Conservation (phyloP, 2,797 vertebrate species). For the Sebastes matsubarae region DNA sequence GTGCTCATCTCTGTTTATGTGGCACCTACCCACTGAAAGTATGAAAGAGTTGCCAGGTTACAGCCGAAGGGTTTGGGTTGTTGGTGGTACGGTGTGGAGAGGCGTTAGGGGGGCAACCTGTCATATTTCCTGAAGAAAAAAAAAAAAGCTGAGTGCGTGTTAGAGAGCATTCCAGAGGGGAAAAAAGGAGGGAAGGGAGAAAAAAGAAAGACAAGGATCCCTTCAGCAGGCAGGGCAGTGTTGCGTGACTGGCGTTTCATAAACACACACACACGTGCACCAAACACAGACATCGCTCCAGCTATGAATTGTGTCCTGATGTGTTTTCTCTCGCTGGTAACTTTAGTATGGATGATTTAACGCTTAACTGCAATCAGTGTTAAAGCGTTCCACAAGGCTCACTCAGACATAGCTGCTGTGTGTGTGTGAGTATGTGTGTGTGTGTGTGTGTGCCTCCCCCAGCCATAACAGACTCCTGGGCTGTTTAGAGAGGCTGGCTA, state of each 20-base stretch:
- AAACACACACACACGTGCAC: constrained; percentile 58
- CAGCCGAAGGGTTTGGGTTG: constrained; percentile 19
- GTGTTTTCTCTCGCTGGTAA: constrained; percentile 81
- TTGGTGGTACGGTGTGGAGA: constrained; percentile 20
- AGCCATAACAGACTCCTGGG: constrained; percentile 83
- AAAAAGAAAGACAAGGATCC: constrained; percentile 74
- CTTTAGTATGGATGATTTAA: constrained; percentile 86
- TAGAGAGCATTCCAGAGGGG: constrained; percentile 61
- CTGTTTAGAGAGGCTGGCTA: constrained; percentile 86
- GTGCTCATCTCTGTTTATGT: constrained; percentile 67
- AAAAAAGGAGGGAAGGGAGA: constrained; percentile 1
- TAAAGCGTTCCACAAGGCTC: constrained; percentile 83
- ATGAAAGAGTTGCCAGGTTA: constrained; percentile 70
- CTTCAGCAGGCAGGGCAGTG: constrained; percentile 73
- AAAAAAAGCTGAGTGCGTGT: constrained; percentile 51
- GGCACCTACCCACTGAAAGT: constrained; percentile 65
- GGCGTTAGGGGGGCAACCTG: constrained; percentile 49
- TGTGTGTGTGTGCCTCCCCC: constrained; percentile 49
- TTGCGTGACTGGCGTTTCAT: constrained; percentile 77
- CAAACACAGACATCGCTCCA: constrained; percentile 52
- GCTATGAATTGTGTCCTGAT: constrained; percentile 72
- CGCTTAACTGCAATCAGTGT: constrained; percentile 85
- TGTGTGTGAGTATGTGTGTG: constrained; percentile 18
- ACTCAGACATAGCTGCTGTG: constrained; percentile 74
- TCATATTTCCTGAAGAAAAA: constrained; percentile 72